A percentile compares a stretch with the other conserved stretches of the same genome.
Evolutionary conservation across 1,140 invertebrate species (phyloP).

Genomic region (Bombus turneri): DNA sequence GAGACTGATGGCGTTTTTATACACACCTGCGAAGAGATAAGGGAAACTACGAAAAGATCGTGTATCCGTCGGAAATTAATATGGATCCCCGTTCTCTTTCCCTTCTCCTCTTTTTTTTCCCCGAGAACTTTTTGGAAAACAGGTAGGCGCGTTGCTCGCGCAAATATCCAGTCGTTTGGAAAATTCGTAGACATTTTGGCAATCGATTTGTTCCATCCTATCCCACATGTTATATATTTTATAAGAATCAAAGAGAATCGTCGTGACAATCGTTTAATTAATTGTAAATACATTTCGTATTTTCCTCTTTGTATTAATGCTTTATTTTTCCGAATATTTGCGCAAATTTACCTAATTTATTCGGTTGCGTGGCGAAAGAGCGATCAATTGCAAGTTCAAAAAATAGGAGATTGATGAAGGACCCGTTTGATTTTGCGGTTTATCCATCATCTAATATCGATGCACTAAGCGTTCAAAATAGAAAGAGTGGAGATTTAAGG

Average conservation of each 20-base stretch:
- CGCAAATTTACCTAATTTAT: neutral
- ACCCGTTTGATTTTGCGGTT: neutral
- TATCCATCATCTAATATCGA: neutral
- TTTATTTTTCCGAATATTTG: neutral
- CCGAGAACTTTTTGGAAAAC: neutral
- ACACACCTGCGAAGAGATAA: constrained; percentile 16
- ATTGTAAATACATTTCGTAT: neutral
- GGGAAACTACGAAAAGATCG: constrained; percentile 1
- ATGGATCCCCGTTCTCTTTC: neutral
- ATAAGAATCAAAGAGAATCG: neutral
- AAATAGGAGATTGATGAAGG: neutral
- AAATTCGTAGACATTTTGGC: neutral
- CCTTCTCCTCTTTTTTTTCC: neutral
- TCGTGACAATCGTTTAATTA: neutral
- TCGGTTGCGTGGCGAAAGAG: neutral
- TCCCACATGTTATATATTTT: no score
- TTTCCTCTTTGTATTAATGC: no score
- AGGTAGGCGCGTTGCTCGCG: neutral
- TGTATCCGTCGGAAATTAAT: constrained; percentile 20
- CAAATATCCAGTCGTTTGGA: neutral
- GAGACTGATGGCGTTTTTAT: constrained; percentile 64
- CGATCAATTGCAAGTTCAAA: neutral
- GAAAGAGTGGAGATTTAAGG: no score
- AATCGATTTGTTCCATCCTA: no score
- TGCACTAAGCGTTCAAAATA: no score